These are phyloP conservation scores for Brachymystax lenok DNA, from an alignment of 2,797 vertebrate genomes.

Conservation along the genomic window DNA sequence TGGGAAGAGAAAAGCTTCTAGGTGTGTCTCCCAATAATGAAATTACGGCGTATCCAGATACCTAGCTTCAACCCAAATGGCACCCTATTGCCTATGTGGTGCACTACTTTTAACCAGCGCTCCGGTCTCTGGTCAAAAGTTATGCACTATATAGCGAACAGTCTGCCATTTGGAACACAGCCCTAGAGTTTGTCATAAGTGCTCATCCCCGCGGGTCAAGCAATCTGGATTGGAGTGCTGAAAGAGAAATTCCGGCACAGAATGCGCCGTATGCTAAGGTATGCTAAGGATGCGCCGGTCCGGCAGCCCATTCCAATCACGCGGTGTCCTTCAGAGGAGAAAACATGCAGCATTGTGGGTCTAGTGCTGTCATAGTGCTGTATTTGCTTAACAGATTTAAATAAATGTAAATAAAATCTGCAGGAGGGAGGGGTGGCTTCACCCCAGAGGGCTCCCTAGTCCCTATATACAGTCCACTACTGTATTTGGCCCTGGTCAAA, in stretches of 20 bases:
- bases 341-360: conserved; percentile 15
- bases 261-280: no score
- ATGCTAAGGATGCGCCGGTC: neutral
- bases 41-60: conserved; percentile 13
- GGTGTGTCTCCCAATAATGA: conserved; percentile 1
- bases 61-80: neutral
- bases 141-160: neutral
- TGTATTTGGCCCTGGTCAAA: no score
- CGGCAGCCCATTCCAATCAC: conserved; percentile 4
- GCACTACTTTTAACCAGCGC: no score
- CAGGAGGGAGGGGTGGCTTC: neutral
- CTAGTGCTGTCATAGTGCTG: neutral
- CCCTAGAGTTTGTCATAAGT: conserved; percentile 3
- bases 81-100: neutral
- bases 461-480: no score
- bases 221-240: conserved; percentile 10
- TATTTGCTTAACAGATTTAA: conserved; percentile 22
- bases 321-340: conserved; percentile 15
- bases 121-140: neutral
- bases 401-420: neutral
- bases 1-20: neutral
- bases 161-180: no score
- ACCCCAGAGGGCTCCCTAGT: neutral
- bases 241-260: neutral
- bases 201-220: conserved; percentile 12